Conservation (phyloP, 2,797 vertebrate genomes). For the Trachurus trachurus region DNA sequence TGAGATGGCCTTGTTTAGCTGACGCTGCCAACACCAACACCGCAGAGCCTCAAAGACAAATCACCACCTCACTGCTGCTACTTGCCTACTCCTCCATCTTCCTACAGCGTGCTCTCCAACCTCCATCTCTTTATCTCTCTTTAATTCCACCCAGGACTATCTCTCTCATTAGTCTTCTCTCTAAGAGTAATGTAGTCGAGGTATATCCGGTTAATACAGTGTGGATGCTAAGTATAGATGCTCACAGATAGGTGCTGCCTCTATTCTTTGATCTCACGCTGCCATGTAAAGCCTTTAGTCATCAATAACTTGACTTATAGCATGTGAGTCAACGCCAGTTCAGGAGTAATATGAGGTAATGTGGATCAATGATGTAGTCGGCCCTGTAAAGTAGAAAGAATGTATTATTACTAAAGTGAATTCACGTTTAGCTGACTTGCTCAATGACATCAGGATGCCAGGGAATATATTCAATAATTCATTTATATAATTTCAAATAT, state of each 20-base stretch:
- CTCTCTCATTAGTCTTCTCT: constrained; percentile 63
- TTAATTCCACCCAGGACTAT: constrained; percentile 52
- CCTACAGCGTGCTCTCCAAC: constrained; percentile 46
- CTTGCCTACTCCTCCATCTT: constrained; percentile 68
- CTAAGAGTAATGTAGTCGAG: constrained; percentile 41
- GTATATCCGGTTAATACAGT: constrained; percentile 25
- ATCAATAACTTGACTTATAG: not conserved
- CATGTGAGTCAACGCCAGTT: not conserved
- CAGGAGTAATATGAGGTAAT: not conserved
- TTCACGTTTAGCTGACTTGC: not conserved
- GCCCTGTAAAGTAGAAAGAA: not conserved
- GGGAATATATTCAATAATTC: not conserved
- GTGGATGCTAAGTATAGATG: constrained; percentile 23
- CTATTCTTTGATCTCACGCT: constrained; percentile 21
- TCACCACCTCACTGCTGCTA: constrained; percentile 72
- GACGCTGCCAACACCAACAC: constrained; percentile 77
- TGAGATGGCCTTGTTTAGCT: constrained; percentile 86
- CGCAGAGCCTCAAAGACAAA: constrained; percentile 83
- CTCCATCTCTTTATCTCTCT: constrained; percentile 63
- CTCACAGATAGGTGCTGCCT: constrained; percentile 18
- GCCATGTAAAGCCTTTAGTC: constrained; percentile 5
- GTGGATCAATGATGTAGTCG: constrained; percentile 5
- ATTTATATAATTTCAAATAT: constrained; percentile 15
- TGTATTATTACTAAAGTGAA: constrained; percentile 6
- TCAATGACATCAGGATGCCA: not conserved